Percentiles rank a stretch among this genome's conserved stretches.
phyloP scores from a whole-genome alignment of 2,797 vertebrate species.

The Harpagifer antarcticus region DNA sequence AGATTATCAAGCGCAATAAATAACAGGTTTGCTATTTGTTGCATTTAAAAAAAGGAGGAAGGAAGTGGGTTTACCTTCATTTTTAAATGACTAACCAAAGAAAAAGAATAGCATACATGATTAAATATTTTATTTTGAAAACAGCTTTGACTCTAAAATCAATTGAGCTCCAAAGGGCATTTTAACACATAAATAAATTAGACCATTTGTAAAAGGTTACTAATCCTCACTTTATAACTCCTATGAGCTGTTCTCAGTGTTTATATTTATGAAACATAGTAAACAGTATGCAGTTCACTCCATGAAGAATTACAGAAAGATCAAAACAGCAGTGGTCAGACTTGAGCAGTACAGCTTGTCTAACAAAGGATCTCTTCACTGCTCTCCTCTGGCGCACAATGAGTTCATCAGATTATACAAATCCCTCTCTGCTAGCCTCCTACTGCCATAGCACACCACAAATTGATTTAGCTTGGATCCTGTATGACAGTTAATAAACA shows the following conservation, averaged over 20 bases:
- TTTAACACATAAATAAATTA: background rate
- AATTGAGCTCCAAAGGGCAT: background rate
- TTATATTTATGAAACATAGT: conserved; percentile 12
- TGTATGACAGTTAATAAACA: conserved; percentile 50
- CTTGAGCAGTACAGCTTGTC: conserved; percentile 43
- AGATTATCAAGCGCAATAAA: background rate
- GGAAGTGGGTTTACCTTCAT: background rate
- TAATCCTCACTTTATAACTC: conserved; percentile 16
- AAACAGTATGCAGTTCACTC: conserved; percentile 19
- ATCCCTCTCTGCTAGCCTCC: conserved; percentile 64
- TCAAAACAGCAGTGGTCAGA: conserved; percentile 54
- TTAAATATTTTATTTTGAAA: background rate
- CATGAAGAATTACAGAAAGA: conserved; percentile 34
- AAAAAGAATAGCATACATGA: background rate
- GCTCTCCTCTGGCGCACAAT: conserved; percentile 61
- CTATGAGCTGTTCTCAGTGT: conserved; percentile 5
- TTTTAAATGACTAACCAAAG: conserved; percentile 2
- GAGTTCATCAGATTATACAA: conserved; percentile 75
- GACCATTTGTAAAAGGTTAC: background rate
- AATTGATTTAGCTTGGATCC: conserved; percentile 60
- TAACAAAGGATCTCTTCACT: conserved; percentile 77
- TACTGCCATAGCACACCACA: conserved; percentile 60
- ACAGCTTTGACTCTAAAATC: conserved; percentile 3
- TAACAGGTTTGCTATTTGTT: background rate
- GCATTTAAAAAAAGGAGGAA: no score